A percentile compares a stretch with the other conserved stretches of the same genome.
These are phyloP conservation scores for Larimichthys polyactis DNA, from an alignment of 2,113 vertebrate genomes.

Conservation along the genomic window DNA sequence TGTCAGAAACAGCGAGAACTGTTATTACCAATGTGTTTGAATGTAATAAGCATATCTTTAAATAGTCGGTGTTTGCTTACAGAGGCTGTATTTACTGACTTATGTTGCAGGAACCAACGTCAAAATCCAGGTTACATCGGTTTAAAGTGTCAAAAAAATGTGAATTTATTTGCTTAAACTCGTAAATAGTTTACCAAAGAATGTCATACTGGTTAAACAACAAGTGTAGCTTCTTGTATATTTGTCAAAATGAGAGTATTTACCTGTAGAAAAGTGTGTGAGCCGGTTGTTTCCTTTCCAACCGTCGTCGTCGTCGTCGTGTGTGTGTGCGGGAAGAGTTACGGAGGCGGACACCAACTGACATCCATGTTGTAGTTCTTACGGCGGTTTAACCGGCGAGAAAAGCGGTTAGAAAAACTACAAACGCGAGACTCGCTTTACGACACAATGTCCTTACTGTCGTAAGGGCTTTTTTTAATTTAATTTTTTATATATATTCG, in stretches of 20 bases:
- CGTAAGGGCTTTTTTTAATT: background rate
- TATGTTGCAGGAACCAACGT: background rate
- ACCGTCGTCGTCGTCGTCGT: too few species aligned
- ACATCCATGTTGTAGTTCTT: constrained; percentile 59
- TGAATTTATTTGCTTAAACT: background rate
- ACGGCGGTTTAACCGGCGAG: rapidly evolving
- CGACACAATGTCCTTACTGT: background rate
- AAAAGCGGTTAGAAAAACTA: constrained; percentile 43
- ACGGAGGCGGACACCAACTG: constrained; percentile 25
- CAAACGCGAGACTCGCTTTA: constrained; percentile 36
- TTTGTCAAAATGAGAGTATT: background rate
- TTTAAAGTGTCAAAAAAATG: background rate
- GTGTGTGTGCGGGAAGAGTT: constrained; percentile 40
- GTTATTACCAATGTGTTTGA: background rate
- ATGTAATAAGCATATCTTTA: background rate
- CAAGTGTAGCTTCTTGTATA: rapidly evolving
- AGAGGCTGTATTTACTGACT: too few species aligned
- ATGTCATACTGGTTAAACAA: rapidly evolving
- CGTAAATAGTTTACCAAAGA: background rate
- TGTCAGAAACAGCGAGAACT: background rate
- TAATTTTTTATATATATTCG: too few species aligned
- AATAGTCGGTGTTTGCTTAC: background rate
- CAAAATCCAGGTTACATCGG: constrained; percentile 55
- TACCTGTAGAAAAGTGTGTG: constrained; percentile 47
- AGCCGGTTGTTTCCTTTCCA: background rate